Evolutionary conservation across 1,140 invertebrate species (phyloP), one percentile per base, ranked within the genome.

Genomic region (Drosophila trapezifrons): DNA sequence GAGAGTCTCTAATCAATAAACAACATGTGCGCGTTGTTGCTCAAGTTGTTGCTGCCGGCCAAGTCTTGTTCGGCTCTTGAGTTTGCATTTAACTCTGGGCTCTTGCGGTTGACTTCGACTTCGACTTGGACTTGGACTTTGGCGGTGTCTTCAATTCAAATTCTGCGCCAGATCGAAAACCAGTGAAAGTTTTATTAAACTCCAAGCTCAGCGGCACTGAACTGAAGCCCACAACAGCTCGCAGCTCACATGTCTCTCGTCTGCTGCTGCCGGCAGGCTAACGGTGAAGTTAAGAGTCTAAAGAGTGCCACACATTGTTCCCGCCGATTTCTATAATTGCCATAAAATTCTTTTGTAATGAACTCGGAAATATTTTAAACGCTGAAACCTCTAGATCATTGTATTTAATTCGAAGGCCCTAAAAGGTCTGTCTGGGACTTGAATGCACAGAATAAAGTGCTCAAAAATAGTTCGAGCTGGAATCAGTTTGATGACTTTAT

Each of bases 171-270:
- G 64, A 83, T 86, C 82, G 82, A 86, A 52, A 86, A 72, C 76
- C 80, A 89, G 84, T 89, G 84, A 89, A 89, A 89, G 84, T 89
- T 89, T 89, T 84, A 89, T 89, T 76, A 80, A 70, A 58, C 56
- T 72, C 57, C 57, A 40, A 76, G 67, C 60, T 57, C 58, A 45
- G 43, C 67, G 22, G 43, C 49, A 35, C 49, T 15, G 29, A 35
- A 52, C 27, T 51, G 27, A 51, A 51, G 17, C 47, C 25, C 25
- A 49, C 47, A 49, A 17, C 47, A 32, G 35, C 63, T 47, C 22
- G 4, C 56, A 75, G 63, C 55, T 49, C 72, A 67, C 49, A 76
- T 60, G 47, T 54, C 38, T 51, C 32, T 58, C 22, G 22, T 17
- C 17, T 51, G 47, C 47, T 18, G 49, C 49, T 7, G 25, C 27